Evolutionary conservation across 1,140 invertebrate species (phyloP), one percentile per base, ranked within the genome.

Genomic region (Brachionus rubens): DNA sequence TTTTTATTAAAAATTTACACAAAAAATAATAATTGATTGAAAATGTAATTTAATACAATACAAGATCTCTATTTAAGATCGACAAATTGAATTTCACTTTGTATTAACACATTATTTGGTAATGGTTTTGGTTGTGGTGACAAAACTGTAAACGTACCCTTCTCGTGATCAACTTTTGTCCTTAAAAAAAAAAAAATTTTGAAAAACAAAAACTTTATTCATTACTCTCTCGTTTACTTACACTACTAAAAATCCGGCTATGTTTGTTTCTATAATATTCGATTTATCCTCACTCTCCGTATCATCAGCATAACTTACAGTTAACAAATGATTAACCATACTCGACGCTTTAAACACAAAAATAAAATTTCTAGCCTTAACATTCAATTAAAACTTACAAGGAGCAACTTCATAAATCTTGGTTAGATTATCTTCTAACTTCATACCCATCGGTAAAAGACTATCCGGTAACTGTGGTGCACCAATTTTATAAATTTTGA

Each of bases 371-470:
- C 33, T 21, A 36, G 36, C 19, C 0, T 36, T 19, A 59, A 7
- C 19, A 2, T 75, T 41, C 12, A 28, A 77, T 16, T 0, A n/a
- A 19, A 21, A 78, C 77, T 80, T 83, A 87, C 87, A 82, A 24
- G 91, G 90, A 5, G 87, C 87, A n/a, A 95, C 88, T 0, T 89
- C 86, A 7, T 96, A 92, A 50, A 97, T 85, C 87, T 96, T 96
- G 0, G 92, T 96, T 48, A 84, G 82, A 82, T 93, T 92, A 84
- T 98, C 94, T 81, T 93, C 91, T 0, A 90, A 88, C 81, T 93
- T 93, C 92, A 96, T 96, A 28, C 94, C 94, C 47, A 96, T 87
- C 7, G 96, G 96, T 88, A 98, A 90, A 81, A 93, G 95, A 0
- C 93, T 95, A 80, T 93, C 92, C 0, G 94, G 94, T 52, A 98